Evolutionary conservation across 2,888 invertebrate genomes (phyloP), one percentile per base, ranked within the genome.

Genomic region (Melangyna quadrimaculata): DNA sequence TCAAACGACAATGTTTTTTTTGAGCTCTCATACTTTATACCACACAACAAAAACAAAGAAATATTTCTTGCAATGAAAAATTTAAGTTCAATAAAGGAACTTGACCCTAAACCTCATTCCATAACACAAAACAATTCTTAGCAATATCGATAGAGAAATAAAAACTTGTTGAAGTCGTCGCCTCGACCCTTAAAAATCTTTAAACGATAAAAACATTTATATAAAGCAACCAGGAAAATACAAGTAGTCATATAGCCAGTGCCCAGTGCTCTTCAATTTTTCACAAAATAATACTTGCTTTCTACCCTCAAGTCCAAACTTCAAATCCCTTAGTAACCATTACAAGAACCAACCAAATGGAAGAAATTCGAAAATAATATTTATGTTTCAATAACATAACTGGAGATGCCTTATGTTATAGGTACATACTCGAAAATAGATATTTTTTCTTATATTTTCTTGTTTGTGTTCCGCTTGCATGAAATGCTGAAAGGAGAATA

Each of bases 281-380:
- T 22, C 22, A 35, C 35, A 35, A n/a, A n/a, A n/a, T n/a, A 22
- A 22, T 35, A 22, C 35, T 37, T 14, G 7, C 19, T 22, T 22
- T 37, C 43, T n/a, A n/a, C 40, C 24, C 40, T 17, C 24, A 40
- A 40, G n/a, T n/a, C n/a, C n/a, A n/a, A n/a, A n/a, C n/a, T n/a
- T n/a, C n/a, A n/a, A n/a, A n/a, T 63, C 63, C 63, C 43, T 12
- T 7, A 29, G 27, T 7, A 63, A 29, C 63, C 43, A 43, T 63
- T 63, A 63, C n/a, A 67, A 48, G 32, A 67, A 35, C 65, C 45
- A 67, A 45, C 65, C 65, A 22, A 48, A 48, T 22, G 65, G 65
- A 48, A 67, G 48, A 8, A 67, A 67, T 67, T 48, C 48, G 45
- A 67, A 67, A 67, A 67, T 67, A 67, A 67, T 67, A 67, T 67